Conservation (phyloP, 2,113 vertebrate species). For the Propithecus coquereli region DNA sequence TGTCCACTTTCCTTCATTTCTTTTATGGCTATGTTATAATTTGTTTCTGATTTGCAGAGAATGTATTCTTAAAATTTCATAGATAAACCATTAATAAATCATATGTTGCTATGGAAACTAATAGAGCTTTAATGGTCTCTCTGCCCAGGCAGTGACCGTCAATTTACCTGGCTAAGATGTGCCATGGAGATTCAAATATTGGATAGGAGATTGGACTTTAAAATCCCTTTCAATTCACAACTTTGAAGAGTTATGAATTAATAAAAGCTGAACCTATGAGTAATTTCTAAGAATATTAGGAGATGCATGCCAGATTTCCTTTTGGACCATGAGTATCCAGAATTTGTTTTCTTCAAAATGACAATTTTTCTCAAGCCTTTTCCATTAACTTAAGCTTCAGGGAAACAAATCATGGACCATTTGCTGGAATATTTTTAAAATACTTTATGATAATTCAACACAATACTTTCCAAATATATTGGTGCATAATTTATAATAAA, state of each 20-base stretch:
- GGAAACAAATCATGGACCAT: conserved; percentile 11
- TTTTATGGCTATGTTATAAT: neutral
- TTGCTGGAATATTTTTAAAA: conserved; percentile 37
- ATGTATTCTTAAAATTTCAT: neutral
- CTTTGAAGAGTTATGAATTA: conserved; percentile 50
- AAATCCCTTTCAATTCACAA: neutral
- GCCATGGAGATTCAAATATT: neutral
- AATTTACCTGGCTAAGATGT: neutral
- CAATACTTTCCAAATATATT: conserved; percentile 39
- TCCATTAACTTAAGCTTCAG: conserved; percentile 18
- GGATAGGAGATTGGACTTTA: neutral
- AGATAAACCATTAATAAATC: conserved; percentile 44
- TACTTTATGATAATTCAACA: conserved; percentile 28
- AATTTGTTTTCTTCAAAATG: conserved; percentile 44
- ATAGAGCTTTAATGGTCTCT: neutral
- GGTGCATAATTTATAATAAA: conserved; percentile 43
- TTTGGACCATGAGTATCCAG: neutral
- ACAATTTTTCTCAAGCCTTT: neutral
- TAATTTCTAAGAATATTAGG: conserved; percentile 49
- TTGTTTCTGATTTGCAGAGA: conserved; percentile 14
- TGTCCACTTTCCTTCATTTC: neutral
- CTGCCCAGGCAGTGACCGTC: neutral
- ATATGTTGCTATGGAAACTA: conserved; percentile 49
- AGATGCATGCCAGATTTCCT: neutral
- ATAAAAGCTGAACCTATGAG: conserved; percentile 14